phyloP scores from a whole-genome alignment of 1,140 invertebrate species.

The Pseudomyrmex pallidus region DNA sequence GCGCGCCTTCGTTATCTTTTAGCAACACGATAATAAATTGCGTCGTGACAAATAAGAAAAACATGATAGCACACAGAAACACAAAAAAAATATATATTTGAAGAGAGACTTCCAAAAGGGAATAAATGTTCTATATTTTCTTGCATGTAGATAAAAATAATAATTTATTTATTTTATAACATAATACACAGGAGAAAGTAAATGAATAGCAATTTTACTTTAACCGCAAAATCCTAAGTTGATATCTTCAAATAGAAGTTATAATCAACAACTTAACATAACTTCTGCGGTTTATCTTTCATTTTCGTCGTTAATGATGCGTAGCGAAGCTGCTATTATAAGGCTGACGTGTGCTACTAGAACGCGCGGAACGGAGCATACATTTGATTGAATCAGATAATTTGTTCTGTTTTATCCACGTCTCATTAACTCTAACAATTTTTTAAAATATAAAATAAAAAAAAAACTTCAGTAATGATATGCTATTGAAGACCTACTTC shows the following conservation, averaged over 20 bases:
- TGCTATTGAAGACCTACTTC: neutral
- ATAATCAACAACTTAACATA: neutral
- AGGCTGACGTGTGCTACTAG: slow-evolving; percentile 61
- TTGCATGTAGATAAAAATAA: too few relatives aligned
- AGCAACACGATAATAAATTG: neutral
- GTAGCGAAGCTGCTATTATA: slow-evolving; percentile 48
- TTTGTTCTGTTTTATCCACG: slow-evolving; percentile 66
- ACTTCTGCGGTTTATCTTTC: slow-evolving; percentile 49
- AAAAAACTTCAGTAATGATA: neutral
- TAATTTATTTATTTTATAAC: too few relatives aligned
- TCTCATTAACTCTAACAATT: slow-evolving; percentile 72
- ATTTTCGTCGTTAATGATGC: slow-evolving; percentile 62
- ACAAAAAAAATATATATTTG: neutral
- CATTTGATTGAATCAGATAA: slow-evolving; percentile 63
- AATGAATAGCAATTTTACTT: neutral
- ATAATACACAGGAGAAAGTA: too few relatives aligned
- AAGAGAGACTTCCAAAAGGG: too few relatives aligned
- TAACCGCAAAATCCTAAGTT: neutral
- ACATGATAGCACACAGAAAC: neutral
- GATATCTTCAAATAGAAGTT: slow-evolving; percentile 5
- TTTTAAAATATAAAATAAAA: slow-evolving; percentile 9
- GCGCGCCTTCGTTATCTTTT: neutral
- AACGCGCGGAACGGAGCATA: slow-evolving; percentile 68
- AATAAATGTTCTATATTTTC: too few relatives aligned
- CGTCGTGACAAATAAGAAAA: neutral